Conservation (phyloP, 2,797 vertebrate species). For the Sardinella longiceps region DNA sequence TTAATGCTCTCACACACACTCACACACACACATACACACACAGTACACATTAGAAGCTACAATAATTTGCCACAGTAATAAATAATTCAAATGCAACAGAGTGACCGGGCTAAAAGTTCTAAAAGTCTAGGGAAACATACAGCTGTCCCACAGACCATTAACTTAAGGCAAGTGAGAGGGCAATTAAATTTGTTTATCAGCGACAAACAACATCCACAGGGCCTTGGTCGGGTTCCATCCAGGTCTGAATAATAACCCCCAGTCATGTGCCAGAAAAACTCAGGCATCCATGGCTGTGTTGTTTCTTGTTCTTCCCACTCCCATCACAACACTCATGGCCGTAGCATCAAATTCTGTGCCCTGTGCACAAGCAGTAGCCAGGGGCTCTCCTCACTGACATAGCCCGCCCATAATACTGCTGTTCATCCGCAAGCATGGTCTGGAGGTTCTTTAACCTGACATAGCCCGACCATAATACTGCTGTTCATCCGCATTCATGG, state of each 20-base stretch:
- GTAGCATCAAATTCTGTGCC: no score
- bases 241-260: neutral
- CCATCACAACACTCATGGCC: neutral
- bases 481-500: no score
- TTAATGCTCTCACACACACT: neutral
- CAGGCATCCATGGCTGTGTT: neutral
- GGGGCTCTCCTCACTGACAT: no score
- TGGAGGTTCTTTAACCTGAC: no score
- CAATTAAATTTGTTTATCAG: slow-evolving; percentile 65
- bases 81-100: slow-evolving; percentile 38
- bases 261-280: neutral
- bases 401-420: no score
- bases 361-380: no score
- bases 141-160: slow-evolving; percentile 60
- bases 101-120: slow-evolving; percentile 13
- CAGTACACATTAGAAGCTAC: slow-evolving; percentile 3
- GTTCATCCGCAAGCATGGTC: no score
- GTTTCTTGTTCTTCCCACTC: neutral
- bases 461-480: no score
- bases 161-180: slow-evolving; percentile 54
- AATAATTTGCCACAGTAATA: slow-evolving; percentile 36
- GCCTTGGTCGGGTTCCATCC: slow-evolving; percentile 32
- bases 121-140: neutral
- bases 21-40: neutral
- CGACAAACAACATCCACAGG: slow-evolving; percentile 59